phyloP scores from a whole-genome alignment of 1,140 invertebrate genomes.

The Drosophila melanica region DNA sequence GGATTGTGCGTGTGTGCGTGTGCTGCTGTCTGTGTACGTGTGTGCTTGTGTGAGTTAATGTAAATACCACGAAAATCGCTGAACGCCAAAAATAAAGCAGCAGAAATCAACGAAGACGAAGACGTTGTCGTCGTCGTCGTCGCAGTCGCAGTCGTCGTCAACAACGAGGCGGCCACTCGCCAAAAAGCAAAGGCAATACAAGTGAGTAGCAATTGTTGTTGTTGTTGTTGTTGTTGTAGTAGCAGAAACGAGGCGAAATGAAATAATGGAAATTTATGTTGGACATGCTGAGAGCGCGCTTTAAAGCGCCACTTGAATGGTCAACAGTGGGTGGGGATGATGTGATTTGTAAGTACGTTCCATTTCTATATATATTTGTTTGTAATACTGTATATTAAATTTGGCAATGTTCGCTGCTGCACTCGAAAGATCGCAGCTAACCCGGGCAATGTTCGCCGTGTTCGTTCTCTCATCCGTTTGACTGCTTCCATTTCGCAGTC shows the following conservation, averaged over 20 bases:
- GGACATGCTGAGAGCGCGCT: constrained; percentile 44
- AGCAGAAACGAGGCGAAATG: constrained; percentile 65
- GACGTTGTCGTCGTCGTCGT: constrained; percentile 28
- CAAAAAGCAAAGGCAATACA: constrained; percentile 42
- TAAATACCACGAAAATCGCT: constrained; percentile 76
- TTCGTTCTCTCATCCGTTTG: constrained; percentile 3
- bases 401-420: constrained; percentile 32
- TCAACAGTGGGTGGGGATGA: neutral
- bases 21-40: constrained; percentile 34
- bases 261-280: constrained; percentile 76
- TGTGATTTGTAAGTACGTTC: neutral
- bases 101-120: constrained; percentile 68
- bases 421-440: constrained; percentile 18
- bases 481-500: constrained; percentile 31
- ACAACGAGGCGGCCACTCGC: constrained; percentile 49
- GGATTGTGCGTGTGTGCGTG: constrained; percentile 29
- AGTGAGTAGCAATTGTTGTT: constrained; percentile 47
- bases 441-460: constrained; percentile 13
- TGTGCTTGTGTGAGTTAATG: constrained; percentile 59
- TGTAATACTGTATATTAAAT: constrained; percentile 9
- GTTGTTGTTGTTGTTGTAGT: constrained; percentile 33
- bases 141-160: constrained; percentile 5
- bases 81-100: constrained; percentile 67
- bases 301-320: constrained; percentile 54
- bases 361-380: neutral